Percentiles rank a stretch among this genome's conserved stretches.
These are phyloP conservation scores for Omphaloscelis lunosa DNA, from an alignment of 2,888 invertebrate species.

Conservation along the genomic window DNA sequence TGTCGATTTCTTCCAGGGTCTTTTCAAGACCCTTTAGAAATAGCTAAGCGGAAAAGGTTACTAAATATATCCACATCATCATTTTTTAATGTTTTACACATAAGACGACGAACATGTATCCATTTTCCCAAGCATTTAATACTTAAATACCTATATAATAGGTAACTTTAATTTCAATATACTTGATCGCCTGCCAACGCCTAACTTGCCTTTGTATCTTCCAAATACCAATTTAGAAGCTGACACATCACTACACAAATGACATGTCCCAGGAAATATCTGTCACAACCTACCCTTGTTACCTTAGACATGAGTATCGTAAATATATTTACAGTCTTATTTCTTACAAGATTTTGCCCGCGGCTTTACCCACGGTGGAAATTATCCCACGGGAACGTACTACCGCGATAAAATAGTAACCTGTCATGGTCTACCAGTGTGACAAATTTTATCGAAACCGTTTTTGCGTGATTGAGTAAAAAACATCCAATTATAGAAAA, in stretches of 20 bases:
- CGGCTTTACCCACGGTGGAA: neutral
- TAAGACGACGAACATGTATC: neutral
- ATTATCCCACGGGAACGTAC: neutral
- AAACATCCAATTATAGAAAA: neutral
- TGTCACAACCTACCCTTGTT: constrained; percentile 27
- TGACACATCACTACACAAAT: constrained; percentile 25
- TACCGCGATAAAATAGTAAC: neutral
- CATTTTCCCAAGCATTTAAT: neutral
- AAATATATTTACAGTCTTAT: constrained; percentile 11
- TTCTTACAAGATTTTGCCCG: neutral
- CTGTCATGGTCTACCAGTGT: neutral
- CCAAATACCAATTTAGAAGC: constrained; percentile 37
- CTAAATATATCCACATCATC: no score
- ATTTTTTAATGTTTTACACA: no score
- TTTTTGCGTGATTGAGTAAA: neutral
- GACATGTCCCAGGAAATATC: constrained; percentile 17
- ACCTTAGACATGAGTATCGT: neutral
- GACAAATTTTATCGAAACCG: neutral
- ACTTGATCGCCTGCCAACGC: constrained; percentile 26
- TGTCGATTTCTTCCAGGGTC: no score
- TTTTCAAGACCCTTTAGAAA: no score
- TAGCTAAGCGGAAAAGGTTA: no score
- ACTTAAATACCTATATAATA: neutral
- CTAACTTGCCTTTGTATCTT: constrained; percentile 27
- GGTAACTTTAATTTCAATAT: neutral